A percentile compares a stretch with the other conserved stretches of the same genome.
phyloP scores from a whole-genome alignment of 2,888 invertebrate species.

The Eugnorisma glareosa region DNA sequence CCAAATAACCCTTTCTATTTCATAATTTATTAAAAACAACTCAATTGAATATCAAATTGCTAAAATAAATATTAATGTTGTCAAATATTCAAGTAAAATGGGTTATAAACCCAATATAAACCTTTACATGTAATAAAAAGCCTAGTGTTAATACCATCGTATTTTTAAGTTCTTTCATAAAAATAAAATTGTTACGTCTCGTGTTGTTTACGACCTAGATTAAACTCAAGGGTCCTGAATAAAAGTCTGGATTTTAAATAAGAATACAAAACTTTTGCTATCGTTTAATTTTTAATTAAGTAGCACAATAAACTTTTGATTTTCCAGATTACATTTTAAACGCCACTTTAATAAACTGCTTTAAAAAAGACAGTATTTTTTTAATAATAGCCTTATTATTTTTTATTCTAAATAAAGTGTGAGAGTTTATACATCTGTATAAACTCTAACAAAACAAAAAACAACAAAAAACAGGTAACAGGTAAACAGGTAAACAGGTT shows the following conservation, averaged over 20 bases:
- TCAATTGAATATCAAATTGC: slow-evolving; percentile 31
- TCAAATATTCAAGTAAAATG: slow-evolving; percentile 24
- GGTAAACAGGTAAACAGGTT: too few species aligned
- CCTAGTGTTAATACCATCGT: slow-evolving; percentile 30
- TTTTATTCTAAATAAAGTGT: too few species aligned
- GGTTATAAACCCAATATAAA: slow-evolving; percentile 16
- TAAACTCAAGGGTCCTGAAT: slow-evolving; percentile 13
- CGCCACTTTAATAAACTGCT: not conserved
- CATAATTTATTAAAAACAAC: not conserved
- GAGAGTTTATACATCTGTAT: too few species aligned
- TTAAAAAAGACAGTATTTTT: not conserved
- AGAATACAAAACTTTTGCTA: not conserved
- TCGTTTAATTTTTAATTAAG: slow-evolving; percentile 1
- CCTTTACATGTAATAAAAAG: slow-evolving; percentile 20
- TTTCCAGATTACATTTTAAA: not conserved
- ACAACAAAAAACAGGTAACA: too few species aligned
- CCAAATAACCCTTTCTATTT: not conserved
- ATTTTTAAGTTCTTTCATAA: slow-evolving; percentile 35
- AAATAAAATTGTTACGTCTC: slow-evolving; percentile 16
- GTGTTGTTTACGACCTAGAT: slow-evolving; percentile 21
- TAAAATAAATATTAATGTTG: slow-evolving; percentile 13
- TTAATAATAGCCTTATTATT: too few species aligned
- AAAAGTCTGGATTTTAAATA: slow-evolving; percentile 13
- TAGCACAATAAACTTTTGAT: not conserved
- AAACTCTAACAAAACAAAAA: too few species aligned